phyloP scores from a whole-genome alignment of 2,113 vertebrate genomes.

The Nibea coibor region DNA sequence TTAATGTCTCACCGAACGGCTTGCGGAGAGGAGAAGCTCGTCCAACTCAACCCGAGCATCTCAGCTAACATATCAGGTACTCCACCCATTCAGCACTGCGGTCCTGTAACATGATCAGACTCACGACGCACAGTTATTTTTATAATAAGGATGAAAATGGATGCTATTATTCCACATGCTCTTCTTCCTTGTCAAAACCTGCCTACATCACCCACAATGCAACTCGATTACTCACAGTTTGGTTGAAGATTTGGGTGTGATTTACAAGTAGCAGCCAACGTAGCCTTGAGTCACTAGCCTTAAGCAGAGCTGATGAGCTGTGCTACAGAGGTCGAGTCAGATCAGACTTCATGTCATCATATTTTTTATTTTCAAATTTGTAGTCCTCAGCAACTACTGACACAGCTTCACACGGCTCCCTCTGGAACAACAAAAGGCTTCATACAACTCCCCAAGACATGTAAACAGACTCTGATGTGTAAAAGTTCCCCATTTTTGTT shows the following conservation, averaged over 20 bases:
- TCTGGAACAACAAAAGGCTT: not conserved
- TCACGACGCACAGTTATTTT: not conserved
- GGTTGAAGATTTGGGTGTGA: too few species aligned
- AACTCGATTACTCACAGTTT: too few species aligned
- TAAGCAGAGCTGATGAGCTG: too few species aligned
- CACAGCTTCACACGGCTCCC: too few species aligned
- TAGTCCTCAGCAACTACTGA: too few species aligned
- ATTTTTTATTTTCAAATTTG: not conserved
- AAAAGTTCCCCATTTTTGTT: not conserved
- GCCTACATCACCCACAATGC: too few species aligned
- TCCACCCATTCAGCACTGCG: not conserved
- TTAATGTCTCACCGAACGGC: not conserved
- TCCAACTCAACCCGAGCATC: not conserved
- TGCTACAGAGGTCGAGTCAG: too few species aligned
- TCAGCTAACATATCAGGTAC: not conserved
- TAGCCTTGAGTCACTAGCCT: too few species aligned
- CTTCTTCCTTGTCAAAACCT: not conserved
- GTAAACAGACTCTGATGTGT: not conserved
- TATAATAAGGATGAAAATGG: not conserved
- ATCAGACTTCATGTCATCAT: not conserved
- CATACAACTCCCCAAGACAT: not conserved
- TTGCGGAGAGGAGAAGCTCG: not conserved
- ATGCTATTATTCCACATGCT: not conserved
- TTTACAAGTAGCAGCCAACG: too few species aligned
- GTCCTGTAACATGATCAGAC: not conserved